These are phyloP conservation scores for Atta cephalotes DNA, from an alignment of 1,140 invertebrate genomes.

Conservation along the genomic window DNA sequence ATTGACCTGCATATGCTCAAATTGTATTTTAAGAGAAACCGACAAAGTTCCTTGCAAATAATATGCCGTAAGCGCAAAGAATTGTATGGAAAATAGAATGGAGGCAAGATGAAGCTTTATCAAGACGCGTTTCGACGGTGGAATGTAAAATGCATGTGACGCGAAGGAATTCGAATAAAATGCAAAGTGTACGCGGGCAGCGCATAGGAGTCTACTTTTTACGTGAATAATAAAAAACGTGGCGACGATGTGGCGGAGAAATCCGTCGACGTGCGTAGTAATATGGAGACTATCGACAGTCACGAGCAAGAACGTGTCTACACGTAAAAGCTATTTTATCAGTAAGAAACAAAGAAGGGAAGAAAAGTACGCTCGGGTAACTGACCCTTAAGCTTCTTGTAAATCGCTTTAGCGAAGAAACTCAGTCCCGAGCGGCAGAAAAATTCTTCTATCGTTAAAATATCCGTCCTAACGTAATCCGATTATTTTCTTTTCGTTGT, in stretches of 20 bases:
- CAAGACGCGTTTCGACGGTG: slow-evolving; percentile 15
- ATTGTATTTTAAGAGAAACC: background rate
- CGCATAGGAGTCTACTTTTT: slow-evolving; percentile 54
- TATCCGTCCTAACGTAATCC: slow-evolving; percentile 29
- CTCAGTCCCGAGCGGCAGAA: background rate
- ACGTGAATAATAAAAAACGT: slow-evolving; percentile 55
- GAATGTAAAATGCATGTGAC: slow-evolving; percentile 41
- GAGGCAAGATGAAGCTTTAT: slow-evolving; percentile 13
- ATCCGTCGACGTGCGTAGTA: slow-evolving; percentile 19
- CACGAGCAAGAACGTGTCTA: slow-evolving; percentile 42
- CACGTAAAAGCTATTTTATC: slow-evolving; percentile 53
- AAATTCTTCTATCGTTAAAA: background rate
- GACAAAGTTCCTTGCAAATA: background rate
- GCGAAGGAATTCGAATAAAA: slow-evolving; percentile 61
- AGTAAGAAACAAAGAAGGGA: slow-evolving; percentile 27
- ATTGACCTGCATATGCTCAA: background rate
- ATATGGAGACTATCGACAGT: background rate
- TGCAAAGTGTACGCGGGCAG: slow-evolving; percentile 55
- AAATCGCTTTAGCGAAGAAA: slow-evolving; percentile 50
- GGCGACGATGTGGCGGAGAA: background rate
- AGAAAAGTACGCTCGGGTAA: slow-evolving; percentile 12
- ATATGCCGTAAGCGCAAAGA: background rate
- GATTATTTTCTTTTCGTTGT: slow-evolving; percentile 7
- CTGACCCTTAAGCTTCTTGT: slow-evolving; percentile 32
- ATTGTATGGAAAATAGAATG: background rate